A percentile compares a stretch with the other conserved stretches of the same genome.
Evolutionary conservation across 2,113 vertebrate species (phyloP).

Genomic region (Indicator indicator): DNA sequence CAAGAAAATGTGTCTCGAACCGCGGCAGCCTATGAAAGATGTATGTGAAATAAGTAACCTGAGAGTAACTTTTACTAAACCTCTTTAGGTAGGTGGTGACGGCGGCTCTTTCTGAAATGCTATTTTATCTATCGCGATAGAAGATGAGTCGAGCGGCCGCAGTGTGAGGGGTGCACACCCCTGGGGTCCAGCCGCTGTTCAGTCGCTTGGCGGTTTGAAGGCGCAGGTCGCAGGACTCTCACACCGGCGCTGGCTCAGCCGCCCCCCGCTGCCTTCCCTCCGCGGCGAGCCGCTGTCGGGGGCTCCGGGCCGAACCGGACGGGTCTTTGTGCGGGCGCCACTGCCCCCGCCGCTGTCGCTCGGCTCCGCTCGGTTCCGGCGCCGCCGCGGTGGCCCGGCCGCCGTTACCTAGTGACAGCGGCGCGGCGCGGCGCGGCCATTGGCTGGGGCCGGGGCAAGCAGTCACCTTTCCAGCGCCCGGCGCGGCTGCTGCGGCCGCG

Average conservation of each 20-base stretch:
- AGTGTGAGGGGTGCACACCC: neutral
- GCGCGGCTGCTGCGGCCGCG: slow-evolving; percentile 72
- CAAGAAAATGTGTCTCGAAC: neutral
- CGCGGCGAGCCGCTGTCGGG: neutral
- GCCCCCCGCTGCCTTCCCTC: neutral
- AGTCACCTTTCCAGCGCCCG: slow-evolving; percentile 82
- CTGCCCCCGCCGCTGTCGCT: neutral
- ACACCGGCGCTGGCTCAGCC: neutral
- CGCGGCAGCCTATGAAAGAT: neutral
- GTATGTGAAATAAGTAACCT: rapidly evolving
- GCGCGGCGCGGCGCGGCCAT: slow-evolving; percentile 80
- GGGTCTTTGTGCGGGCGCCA: neutral
- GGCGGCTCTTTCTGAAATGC: neutral
- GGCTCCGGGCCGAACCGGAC: too few relatives aligned
- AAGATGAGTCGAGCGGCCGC: neutral
- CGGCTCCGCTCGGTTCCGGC: neutral
- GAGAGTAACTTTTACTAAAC: neutral
- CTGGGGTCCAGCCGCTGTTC: neutral
- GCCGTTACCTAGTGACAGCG: slow-evolving; percentile 89
- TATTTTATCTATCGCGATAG: too few relatives aligned
- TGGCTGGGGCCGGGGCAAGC: slow-evolving; percentile 77
- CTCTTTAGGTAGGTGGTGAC: rapidly evolving
- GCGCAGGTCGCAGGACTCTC: neutral
- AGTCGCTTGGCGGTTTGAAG: neutral
- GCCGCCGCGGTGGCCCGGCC: slow-evolving; percentile 68